Percentiles rank a stretch among this genome's conserved stretches.
These are phyloP conservation scores for Phyllotreta cruciferae DNA, from an alignment of 2,888 invertebrate species.

Conservation along the genomic window DNA sequence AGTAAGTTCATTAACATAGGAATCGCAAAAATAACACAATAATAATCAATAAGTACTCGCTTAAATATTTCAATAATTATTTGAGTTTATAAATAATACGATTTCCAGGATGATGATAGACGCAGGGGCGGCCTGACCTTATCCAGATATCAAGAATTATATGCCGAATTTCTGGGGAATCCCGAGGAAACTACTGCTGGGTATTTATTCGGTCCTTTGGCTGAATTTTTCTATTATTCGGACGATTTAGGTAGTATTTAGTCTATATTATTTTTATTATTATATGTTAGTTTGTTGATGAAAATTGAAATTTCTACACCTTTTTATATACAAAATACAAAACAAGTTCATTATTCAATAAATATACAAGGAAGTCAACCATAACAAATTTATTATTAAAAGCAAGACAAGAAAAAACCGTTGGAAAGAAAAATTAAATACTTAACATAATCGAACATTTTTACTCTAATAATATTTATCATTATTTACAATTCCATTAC, in stretches of 20 bases:
- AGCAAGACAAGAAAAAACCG: no score
- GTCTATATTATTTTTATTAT: neutral
- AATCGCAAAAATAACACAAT: neutral
- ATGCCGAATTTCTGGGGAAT: conserved; percentile 82
- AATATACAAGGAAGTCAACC: neutral
- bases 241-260: conserved; percentile 2
- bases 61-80: neutral
- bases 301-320: no score
- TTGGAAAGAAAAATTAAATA: no score
- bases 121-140: conserved; percentile 79
- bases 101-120: conserved; percentile 81
- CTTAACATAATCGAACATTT: no score
- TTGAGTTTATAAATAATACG: conserved; percentile 25
- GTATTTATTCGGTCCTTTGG: conserved; percentile 80
- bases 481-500: no score
- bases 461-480: no score
- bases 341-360: no score
- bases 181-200: conserved; percentile 75
- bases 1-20: no score
- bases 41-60: no score
- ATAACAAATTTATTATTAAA: no score
- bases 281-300: neutral
- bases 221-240: conserved; percentile 57
- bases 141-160: conserved; percentile 82
- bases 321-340: neutral